phyloP scores from a whole-genome alignment of 2,113 vertebrate genomes.

The Amphilophus citrinellus region DNA sequence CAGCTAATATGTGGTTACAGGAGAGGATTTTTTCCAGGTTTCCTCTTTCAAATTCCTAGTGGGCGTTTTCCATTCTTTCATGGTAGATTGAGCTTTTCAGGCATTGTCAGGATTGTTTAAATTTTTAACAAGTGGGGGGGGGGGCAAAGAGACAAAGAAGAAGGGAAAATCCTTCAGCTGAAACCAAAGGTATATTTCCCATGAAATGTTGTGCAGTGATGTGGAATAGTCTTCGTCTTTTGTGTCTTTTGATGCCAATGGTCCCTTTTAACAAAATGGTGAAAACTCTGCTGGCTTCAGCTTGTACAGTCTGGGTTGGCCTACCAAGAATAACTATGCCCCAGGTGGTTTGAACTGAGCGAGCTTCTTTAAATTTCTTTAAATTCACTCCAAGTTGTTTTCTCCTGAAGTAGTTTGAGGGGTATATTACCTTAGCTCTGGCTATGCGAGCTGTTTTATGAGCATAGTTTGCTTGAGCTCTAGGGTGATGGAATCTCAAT shows the following conservation, averaged over 20 bases:
- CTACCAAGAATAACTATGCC: slow-evolving; percentile 56
- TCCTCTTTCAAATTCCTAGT: slow-evolving; percentile 61
- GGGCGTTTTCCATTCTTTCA: slow-evolving; percentile 71
- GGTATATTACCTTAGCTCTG: not conserved
- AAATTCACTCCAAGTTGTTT: slow-evolving; percentile 17
- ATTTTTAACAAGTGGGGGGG: slow-evolving; percentile 73
- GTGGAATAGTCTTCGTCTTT: slow-evolving; percentile 66
- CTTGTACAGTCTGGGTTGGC: slow-evolving; percentile 18
- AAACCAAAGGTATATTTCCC: slow-evolving; percentile 75
- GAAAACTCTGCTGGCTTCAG: slow-evolving; percentile 43
- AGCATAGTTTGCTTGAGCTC: slow-evolving; percentile 27
- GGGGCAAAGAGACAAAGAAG: slow-evolving; percentile 66
- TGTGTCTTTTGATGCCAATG: slow-evolving; percentile 54
- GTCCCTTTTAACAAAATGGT: slow-evolving; percentile 56
- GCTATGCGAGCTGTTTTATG: not conserved
- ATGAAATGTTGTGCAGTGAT: slow-evolving; percentile 70
- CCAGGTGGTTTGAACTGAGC: slow-evolving; percentile 58
- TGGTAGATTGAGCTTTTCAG: slow-evolving; percentile 76
- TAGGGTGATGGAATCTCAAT: slow-evolving; percentile 35
- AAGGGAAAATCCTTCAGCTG: slow-evolving; percentile 55
- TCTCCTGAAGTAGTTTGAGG: slow-evolving; percentile 6
- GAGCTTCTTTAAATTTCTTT: slow-evolving; percentile 35
- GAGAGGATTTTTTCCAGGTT: slow-evolving; percentile 34
- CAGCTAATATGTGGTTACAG: slow-evolving; percentile 33
- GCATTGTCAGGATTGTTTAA: slow-evolving; percentile 78